Evolutionary conservation across 2,888 invertebrate genomes (phyloP).

Genomic region (Axea sp.): DNA sequence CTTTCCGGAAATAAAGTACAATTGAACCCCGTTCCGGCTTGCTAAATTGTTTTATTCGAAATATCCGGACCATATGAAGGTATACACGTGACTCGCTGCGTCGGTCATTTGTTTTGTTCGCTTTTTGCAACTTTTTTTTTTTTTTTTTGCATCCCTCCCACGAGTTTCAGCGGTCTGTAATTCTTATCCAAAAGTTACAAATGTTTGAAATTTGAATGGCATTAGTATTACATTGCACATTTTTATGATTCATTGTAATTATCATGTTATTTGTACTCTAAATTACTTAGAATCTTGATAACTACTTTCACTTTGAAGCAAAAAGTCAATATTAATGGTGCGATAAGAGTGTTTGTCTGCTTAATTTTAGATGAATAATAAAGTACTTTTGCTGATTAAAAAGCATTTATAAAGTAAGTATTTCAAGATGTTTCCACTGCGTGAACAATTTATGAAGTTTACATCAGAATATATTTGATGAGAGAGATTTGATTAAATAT

Average conservation of each 20-base stretch:
- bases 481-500: too few species aligned
- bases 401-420: too few species aligned
- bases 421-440: too few species aligned
- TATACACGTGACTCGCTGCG: constrained; percentile 20
- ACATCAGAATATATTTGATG: too few species aligned
- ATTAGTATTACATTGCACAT: constrained; percentile 4
- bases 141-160: neutral
- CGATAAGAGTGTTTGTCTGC: constrained; percentile 13
- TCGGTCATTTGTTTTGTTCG: constrained; percentile 8
- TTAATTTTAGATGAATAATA: constrained; percentile 11
- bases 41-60: constrained; percentile 16
- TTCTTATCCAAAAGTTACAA: too few species aligned
- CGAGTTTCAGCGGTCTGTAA: too few species aligned
- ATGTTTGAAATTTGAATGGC: too few species aligned
- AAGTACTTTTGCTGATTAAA: too few species aligned
- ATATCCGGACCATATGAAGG: constrained; percentile 40
- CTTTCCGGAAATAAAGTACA: constrained; percentile 39
- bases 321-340: constrained; percentile 16
- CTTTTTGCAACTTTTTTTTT: neutral
- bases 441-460: too few species aligned
- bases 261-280: constrained; percentile 12
- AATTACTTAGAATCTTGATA: constrained; percentile 34
- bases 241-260: constrained; percentile 7
- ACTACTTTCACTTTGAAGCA: constrained; percentile 20
- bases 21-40: constrained; percentile 15